Conservation (phyloP, 92 coral and sea anemone genomes). For the Metridium senile region DNA sequence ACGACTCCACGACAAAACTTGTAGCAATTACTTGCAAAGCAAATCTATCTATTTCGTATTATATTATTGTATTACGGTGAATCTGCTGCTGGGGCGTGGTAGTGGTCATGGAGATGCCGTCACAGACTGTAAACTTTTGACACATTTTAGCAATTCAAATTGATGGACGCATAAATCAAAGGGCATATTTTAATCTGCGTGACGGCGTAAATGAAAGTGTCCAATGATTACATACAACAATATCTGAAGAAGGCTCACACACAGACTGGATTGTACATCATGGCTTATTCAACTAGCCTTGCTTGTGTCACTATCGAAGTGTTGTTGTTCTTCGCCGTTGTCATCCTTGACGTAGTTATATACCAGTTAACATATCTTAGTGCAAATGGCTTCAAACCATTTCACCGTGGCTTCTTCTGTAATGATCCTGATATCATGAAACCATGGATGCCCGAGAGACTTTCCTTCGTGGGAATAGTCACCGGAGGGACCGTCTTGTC, state of each 20-base stretch:
- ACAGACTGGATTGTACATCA: background rate
- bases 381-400: constrained; percentile 30
- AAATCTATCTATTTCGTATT: no score
- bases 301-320: constrained; percentile 31
- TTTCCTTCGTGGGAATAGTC: constrained; percentile 6
- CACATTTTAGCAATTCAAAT: constrained; percentile 5
- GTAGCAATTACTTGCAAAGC: no score
- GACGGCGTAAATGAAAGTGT: background rate
- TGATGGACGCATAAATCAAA: background rate
- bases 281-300: constrained; percentile 18
- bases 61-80: no score
- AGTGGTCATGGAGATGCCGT: background rate
- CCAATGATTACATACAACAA: no score
- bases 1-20: no score
- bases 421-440: constrained; percentile 75
- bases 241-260: no score
- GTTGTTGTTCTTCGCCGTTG: constrained; percentile 18
- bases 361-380: constrained; percentile 13
- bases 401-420: constrained; percentile 79
- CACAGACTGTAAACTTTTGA: background rate
- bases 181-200: no score
- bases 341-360: constrained; percentile 19
- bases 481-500: constrained; percentile 14
- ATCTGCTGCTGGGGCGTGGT: background rate
- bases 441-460: constrained; percentile 36